phyloP scores from a whole-genome alignment of 2,797 vertebrate species.

The Anableps anableps region DNA sequence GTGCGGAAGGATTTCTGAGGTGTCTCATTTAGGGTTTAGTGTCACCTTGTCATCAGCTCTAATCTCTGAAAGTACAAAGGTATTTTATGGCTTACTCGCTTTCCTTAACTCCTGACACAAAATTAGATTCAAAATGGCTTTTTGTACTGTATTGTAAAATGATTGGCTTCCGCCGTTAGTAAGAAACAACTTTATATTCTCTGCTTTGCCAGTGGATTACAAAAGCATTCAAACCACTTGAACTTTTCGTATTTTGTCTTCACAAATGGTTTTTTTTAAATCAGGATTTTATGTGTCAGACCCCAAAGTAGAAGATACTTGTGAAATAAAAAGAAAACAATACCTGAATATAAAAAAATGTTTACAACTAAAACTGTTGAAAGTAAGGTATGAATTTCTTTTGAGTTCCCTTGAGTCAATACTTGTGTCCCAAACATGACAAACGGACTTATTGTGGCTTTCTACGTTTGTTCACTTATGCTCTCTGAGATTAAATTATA shows the following conservation, averaged over 20 bases:
- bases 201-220: neutral
- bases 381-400: too few relatives aligned
- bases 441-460: neutral
- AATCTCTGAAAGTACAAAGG: neutral
- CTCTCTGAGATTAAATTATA: neutral
- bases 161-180: neutral
- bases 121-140: neutral
- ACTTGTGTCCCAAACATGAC: neutral
- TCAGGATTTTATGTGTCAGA: neutral
- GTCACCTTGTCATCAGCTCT: conserved; percentile 22
- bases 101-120: neutral
- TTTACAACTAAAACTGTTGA: too few relatives aligned
- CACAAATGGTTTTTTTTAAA: too few relatives aligned
- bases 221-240: neutral
- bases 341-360: too few relatives aligned
- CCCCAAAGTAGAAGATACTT: too few relatives aligned
- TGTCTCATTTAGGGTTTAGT: conserved; percentile 21
- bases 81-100: neutral
- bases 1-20: conserved; percentile 13
- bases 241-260: neutral
- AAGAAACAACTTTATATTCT: neutral
- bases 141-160: neutral
- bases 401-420: neutral
- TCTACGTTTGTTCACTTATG: neutral
- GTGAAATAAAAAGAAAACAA: neutral